Conservation (phyloP, 35 echinoderm and acorn worm species). For the Ptychodera flava region DNA sequence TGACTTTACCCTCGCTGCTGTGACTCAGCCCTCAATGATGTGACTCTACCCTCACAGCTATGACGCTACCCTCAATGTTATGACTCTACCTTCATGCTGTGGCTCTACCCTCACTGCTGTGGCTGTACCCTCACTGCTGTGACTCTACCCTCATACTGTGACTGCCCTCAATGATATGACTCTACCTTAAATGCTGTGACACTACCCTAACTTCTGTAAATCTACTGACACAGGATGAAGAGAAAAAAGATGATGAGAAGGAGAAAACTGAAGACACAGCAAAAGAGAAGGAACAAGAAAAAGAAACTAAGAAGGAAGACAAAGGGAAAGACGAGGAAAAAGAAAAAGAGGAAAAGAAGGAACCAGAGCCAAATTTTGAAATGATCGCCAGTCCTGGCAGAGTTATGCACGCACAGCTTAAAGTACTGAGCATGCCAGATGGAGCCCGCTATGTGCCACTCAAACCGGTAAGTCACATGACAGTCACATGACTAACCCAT, state of each 20-base stretch:
- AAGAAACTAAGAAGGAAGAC: slow-evolving; percentile 3
- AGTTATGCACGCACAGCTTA: slow-evolving; percentile 62
- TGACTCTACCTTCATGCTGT: too few relatives aligned
- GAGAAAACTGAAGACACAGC: not conserved
- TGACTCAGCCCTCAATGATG: too few relatives aligned
- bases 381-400: slow-evolving; percentile 72
- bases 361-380: slow-evolving; percentile 78
- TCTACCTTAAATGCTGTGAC: too few relatives aligned
- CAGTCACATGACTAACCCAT: not conserved
- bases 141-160: too few relatives aligned
- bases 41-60: too few relatives aligned
- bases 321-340: slow-evolving; percentile 38
- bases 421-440: slow-evolving; percentile 43
- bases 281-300: not conserved
- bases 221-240: not conserved
- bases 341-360: slow-evolving; percentile 72
- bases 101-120: too few relatives aligned
- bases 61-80: too few relatives aligned
- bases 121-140: too few relatives aligned
- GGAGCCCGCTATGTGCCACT: slow-evolving; percentile 40
- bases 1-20: too few relatives aligned
- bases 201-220: too few relatives aligned
- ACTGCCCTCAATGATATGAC: too few relatives aligned
- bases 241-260: slow-evolving; percentile 2
- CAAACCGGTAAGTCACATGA: slow-evolving; percentile 58